phyloP scores from a whole-genome alignment of 2,797 vertebrate species.

The Characodon lateralis region DNA sequence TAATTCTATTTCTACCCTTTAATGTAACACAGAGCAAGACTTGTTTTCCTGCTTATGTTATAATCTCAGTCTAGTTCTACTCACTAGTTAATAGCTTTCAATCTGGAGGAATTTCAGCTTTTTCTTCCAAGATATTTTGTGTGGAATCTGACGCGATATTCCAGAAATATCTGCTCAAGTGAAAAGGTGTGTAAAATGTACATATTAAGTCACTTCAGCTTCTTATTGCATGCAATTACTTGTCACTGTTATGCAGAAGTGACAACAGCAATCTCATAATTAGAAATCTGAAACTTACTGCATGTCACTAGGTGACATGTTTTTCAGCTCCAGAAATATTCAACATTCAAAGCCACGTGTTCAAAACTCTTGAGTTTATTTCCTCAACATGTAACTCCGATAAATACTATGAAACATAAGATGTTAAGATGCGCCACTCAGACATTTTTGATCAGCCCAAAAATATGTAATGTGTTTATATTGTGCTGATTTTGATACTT shows the following conservation, averaged over 20 bases:
- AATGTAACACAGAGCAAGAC: neutral
- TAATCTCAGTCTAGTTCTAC: neutral
- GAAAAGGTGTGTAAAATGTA: neutral
- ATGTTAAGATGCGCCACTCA: neutral
- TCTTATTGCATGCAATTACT: neutral
- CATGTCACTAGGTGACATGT: neutral
- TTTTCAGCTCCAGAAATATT: neutral
- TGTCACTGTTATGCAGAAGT: neutral
- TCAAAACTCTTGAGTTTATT: neutral
- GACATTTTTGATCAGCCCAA: neutral
- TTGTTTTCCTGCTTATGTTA: neutral
- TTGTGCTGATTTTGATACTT: too few species aligned
- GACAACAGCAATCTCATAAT: neutral
- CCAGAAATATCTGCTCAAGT: neutral
- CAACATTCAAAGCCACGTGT: neutral
- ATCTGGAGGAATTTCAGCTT: neutral
- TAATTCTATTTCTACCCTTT: neutral
- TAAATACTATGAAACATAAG: neutral
- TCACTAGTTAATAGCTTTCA: neutral
- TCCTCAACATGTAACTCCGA: neutral
- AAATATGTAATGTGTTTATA: too few species aligned
- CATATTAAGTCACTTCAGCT: neutral
- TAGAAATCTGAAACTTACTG: neutral
- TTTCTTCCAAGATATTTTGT: neutral
- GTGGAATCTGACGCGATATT: neutral